These are phyloP conservation scores for Hoplias malabaricus DNA, from an alignment of 2,113 vertebrate genomes.

Conservation along the genomic window DNA sequence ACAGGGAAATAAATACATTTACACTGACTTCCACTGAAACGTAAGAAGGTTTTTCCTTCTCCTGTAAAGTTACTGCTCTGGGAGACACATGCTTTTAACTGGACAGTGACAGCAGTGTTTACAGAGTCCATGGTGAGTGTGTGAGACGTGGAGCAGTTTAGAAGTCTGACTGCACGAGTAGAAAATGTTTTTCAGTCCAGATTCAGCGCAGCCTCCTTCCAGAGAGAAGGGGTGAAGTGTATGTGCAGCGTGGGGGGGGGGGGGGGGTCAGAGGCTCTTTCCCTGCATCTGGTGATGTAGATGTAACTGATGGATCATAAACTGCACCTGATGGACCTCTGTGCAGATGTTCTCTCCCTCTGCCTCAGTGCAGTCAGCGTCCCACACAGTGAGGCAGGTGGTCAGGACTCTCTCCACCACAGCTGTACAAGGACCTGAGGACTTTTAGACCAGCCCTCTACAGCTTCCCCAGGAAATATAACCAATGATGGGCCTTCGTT, in stretches of 20 bases:
- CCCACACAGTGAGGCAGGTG: too few species aligned
- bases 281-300: conserved; percentile 16
- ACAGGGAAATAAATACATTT: too few species aligned
- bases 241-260: neutral
- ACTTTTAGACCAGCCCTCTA: neutral
- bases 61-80: too few species aligned
- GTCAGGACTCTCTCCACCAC: neutral
- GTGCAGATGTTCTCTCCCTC: neutral
- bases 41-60: too few species aligned
- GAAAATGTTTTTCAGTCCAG: neutral
- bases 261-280: neutral
- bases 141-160: neutral
- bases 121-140: too few species aligned
- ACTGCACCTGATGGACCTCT: neutral
- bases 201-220: neutral
- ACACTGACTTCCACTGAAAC: too few species aligned
- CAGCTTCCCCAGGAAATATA: neutral
- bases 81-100: too few species aligned
- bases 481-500: neutral
- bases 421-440: neutral
- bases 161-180: neutral
- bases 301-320: conserved; percentile 9
- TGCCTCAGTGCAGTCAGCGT: too few species aligned
- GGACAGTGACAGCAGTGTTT: too few species aligned
- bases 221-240: neutral